Conservation (phyloP, 2,888 invertebrate genomes). For the Eurytoma adleriae region DNA sequence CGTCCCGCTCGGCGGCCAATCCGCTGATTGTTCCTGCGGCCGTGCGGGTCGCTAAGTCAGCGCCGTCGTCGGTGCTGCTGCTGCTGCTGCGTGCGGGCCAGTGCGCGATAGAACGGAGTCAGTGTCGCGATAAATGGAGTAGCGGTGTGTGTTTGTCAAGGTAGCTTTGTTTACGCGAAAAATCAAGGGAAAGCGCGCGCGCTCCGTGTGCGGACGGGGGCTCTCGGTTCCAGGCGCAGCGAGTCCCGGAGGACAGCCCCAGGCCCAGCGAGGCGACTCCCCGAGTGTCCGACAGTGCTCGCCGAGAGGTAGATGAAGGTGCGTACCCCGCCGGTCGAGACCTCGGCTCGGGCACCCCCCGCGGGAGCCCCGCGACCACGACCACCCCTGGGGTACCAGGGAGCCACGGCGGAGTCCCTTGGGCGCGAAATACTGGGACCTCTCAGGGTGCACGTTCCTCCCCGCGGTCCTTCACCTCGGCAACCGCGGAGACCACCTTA, state of each 20-base stretch:
- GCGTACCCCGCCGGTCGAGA: conserved; percentile 61
- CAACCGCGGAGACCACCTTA: background rate
- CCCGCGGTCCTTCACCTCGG: background rate
- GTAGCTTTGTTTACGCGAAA: conserved; percentile 83
- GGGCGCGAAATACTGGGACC: too few species aligned
- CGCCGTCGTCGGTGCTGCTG: too few species aligned
- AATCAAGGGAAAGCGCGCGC: background rate
- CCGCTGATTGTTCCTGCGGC: too few species aligned
- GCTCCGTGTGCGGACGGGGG: background rate
- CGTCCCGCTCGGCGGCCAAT: too few species aligned
- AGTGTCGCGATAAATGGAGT: conserved; percentile 79
- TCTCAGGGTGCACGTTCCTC: background rate
- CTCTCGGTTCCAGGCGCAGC: background rate
- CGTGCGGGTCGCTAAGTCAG: too few species aligned
- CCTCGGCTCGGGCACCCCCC: conserved; percentile 47
- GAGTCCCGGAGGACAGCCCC: background rate
- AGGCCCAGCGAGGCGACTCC: background rate
- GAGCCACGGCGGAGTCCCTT: background rate
- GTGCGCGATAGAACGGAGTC: conserved; percentile 68
- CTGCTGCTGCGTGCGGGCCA: conserved; percentile 78
- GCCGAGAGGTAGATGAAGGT: conserved; percentile 83
- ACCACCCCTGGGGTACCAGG: background rate
- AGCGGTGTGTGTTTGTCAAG: conserved; percentile 82
- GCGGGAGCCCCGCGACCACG: background rate
- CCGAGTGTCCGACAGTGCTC: conserved; percentile 34